Evolutionary conservation across 64 coral and sea anemone species (phyloP).

Genomic region (Cladopsammia gracilis): DNA sequence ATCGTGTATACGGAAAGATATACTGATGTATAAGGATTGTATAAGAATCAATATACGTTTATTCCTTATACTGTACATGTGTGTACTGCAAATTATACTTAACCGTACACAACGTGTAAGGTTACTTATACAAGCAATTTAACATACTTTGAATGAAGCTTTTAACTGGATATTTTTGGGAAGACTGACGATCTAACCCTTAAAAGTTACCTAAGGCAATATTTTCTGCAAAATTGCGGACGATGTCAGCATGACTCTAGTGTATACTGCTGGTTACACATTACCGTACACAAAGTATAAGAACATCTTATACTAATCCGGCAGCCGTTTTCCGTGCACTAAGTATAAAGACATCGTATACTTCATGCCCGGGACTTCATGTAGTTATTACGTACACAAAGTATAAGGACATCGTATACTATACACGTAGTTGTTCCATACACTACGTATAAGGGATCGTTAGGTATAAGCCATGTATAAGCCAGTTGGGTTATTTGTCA

Average conservation of each 20-base stretch:
- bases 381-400: too few relatives aligned
- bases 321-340: not conserved
- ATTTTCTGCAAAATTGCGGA: not conserved
- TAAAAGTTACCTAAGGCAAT: not conserved
- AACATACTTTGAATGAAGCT: not conserved
- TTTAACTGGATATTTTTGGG: not conserved
- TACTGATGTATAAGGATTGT: slow-evolving; percentile 3
- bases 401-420: too few relatives aligned
- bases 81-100: not conserved
- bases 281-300: not conserved
- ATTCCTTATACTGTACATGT: not conserved
- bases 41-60: not conserved
- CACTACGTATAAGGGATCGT: not conserved
- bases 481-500: not conserved
- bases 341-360: not conserved
- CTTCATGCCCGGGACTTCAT: not conserved
- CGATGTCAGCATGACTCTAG: not conserved
- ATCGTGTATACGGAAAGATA: not conserved
- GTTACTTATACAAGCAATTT: not conserved
- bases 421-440: not conserved
- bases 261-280: not conserved
- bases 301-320: not conserved
- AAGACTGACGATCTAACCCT: not conserved
- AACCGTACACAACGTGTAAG: not conserved
- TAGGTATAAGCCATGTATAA: not conserved